Base-by-base conservation (phyloP, 2,888 invertebrate genomes). In the Lampropteryx suffumata region DNA sequence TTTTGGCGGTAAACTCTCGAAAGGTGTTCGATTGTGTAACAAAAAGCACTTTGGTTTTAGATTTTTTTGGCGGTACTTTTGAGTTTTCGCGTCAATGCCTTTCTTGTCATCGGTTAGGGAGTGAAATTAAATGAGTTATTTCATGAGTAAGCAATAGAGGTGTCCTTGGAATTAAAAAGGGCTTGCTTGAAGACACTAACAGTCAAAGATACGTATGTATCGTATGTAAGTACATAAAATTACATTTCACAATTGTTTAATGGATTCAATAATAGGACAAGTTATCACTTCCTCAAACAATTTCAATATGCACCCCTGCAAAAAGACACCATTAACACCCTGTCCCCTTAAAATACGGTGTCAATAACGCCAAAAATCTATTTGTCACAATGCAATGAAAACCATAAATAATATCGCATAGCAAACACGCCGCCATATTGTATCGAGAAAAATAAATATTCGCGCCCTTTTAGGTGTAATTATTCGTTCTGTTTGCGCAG, bases 11-110 rank as follows among this genome's bases (percentile, higher is more conserved):
- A 73, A 58, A 69, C 59, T 69, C 75, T 76, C 64, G 69, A 81
- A 85, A 88, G 87, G 88, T 81, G 87, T 88, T 85, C 84, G 70
- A 79, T 86, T 87, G 85, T 83, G 65, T 86, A 82, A 84, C 73
- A 64, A 65, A 71, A 66, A 59, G 65, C 57, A 55, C 62, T 62
- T 64, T 62, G 62, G 59, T 55, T 60, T 61, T 49, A 46, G 57
- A 55, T 59, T 62, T 66, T 67, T 56, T 61, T 49, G 74, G 69
- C 64, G 65, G 67, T 63, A 68, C 70, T 74, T 52, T 52, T 52
- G 49, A 73, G 49, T 56, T 50, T 56, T 51, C 81, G 71, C 84
- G 82, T 83, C 86, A 85, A 62, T 71, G 66, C 43, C 35, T 48
- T 57, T 58, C 58, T 39, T 32, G 46, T 55, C 55, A 51, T 42